Percentiles rank a stretch among this genome's conserved stretches.
phyloP scores from a whole-genome alignment of 2,888 invertebrate genomes.

The Ophion ellenae region DNA sequence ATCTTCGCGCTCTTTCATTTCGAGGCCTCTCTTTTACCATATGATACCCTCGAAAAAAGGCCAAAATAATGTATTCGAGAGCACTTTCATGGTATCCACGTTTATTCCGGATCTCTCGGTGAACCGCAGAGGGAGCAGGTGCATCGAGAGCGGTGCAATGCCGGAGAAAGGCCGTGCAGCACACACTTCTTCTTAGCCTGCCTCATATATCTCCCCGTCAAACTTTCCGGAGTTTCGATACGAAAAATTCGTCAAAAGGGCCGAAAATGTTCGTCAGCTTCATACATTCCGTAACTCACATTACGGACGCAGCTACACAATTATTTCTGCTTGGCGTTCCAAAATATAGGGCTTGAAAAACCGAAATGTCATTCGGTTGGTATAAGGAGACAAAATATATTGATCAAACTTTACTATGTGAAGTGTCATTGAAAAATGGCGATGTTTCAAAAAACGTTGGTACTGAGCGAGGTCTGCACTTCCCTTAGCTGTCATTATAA shows the following conservation, averaged over 20 bases:
- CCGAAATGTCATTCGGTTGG: no score
- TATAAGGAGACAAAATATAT: no score
- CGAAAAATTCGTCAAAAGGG: not conserved
- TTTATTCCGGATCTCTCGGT: slow-evolving; percentile 62
- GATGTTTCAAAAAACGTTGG: not conserved
- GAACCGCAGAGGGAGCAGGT: slow-evolving; percentile 63
- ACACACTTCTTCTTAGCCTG: slow-evolving; percentile 26
- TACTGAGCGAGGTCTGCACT: not conserved
- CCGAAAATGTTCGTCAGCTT: not conserved
- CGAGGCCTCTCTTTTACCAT: slow-evolving; percentile 6
- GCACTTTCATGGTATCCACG: slow-evolving; percentile 63
- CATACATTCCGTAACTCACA: not conserved
- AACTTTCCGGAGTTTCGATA: slow-evolving; percentile 22
- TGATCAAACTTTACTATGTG: no score
- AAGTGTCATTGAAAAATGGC: no score
- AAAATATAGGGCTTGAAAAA: no score
- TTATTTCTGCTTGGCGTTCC: no score
- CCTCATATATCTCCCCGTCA: slow-evolving; percentile 14
- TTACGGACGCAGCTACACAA: no score
- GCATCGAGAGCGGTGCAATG: slow-evolving; percentile 50
- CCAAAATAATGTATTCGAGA: slow-evolving; percentile 44
- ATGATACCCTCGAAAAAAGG: slow-evolving; percentile 34
- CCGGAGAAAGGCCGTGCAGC: slow-evolving; percentile 56
- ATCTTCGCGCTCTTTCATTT: slow-evolving; percentile 25
- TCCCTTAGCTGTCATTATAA: not conserved